A percentile compares a stretch with the other conserved stretches of the same genome.
These are phyloP conservation scores for Dicyrtomina minuta DNA, from an alignment of 2,888 invertebrate genomes.

Conservation along the genomic window DNA sequence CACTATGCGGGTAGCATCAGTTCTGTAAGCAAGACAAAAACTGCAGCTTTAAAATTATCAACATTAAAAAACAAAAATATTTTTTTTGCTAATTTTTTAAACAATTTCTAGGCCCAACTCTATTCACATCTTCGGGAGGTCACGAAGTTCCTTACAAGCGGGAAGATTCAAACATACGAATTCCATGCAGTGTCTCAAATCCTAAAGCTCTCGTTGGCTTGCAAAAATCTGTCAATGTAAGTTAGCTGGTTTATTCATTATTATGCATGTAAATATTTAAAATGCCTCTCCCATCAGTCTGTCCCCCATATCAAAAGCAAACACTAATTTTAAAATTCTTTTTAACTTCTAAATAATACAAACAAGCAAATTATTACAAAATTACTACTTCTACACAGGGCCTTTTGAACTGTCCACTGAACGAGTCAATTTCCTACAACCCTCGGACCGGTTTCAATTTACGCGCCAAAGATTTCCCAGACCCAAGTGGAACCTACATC, in stretches of 20 bases:
- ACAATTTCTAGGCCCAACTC: slow-evolving; percentile 34
- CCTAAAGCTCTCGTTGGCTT: slow-evolving; percentile 45
- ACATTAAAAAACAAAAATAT: not conserved
- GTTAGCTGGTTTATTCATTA: not conserved
- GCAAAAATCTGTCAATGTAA: slow-evolving; percentile 48
- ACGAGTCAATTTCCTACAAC: slow-evolving; percentile 49
- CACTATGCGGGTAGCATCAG: too few species aligned
- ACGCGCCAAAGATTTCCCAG: slow-evolving; percentile 36
- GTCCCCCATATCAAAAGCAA: too few species aligned
- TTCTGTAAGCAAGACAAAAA: not conserved
- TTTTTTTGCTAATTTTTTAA: not conserved
- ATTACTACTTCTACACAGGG: slow-evolving; percentile 35
- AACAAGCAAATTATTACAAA: not conserved
- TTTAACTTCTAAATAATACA: too few species aligned
- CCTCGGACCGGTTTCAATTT: slow-evolving; percentile 45
- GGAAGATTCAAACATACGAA: slow-evolving; percentile 38
- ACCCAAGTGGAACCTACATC: slow-evolving; percentile 43
- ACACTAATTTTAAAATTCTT: too few species aligned
- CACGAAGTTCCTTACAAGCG: slow-evolving; percentile 37
- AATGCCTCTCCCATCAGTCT: not conserved
- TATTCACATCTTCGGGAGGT: slow-evolving; percentile 43
- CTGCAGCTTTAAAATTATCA: not conserved
- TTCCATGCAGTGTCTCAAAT: slow-evolving; percentile 46
- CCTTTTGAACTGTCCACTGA: slow-evolving; percentile 46
- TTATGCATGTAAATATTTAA: not conserved